Conservation (phyloP, 2,797 vertebrate genomes). For the Chromis chromis region DNA sequence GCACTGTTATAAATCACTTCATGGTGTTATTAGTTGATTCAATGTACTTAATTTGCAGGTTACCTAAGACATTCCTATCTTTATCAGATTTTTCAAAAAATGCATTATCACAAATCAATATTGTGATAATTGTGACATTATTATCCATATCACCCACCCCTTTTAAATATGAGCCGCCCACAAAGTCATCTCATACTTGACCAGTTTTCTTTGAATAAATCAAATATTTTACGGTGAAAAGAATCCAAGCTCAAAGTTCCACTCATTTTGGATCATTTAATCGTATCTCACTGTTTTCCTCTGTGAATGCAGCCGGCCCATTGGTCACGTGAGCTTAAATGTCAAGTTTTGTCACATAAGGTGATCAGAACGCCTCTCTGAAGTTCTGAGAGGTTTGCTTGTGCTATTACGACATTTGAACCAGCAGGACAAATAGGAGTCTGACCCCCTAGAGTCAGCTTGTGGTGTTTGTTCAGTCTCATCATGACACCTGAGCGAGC, state of each 20-base stretch:
- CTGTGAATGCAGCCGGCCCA: background rate
- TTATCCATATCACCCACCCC: background rate
- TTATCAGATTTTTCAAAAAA: background rate
- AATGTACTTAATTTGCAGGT: background rate
- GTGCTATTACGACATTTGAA: slow-evolving; percentile 8
- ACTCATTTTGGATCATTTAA: background rate
- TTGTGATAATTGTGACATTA: background rate
- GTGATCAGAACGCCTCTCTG: background rate
- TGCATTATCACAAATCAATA: background rate
- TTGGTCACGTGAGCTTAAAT: background rate
- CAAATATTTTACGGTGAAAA: background rate
- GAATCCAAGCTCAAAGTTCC: slow-evolving; percentile 16
- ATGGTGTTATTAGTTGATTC: too few relatives aligned
- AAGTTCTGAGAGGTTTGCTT: slow-evolving; percentile 10
- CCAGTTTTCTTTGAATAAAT: background rate
- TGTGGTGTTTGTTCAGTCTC: background rate
- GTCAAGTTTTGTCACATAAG: background rate
- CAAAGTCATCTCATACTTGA: slow-evolving; percentile 1
- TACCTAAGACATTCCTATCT: background rate
- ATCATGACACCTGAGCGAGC: background rate
- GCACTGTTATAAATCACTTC: background rate
- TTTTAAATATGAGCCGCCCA: slow-evolving; percentile 6
- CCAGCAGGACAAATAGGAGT: background rate
- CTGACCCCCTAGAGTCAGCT: background rate
- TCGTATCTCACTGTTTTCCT: background rate